Evolutionary conservation across 2,797 vertebrate genomes (phyloP).

Genomic region (Rhinella marina): DNA sequence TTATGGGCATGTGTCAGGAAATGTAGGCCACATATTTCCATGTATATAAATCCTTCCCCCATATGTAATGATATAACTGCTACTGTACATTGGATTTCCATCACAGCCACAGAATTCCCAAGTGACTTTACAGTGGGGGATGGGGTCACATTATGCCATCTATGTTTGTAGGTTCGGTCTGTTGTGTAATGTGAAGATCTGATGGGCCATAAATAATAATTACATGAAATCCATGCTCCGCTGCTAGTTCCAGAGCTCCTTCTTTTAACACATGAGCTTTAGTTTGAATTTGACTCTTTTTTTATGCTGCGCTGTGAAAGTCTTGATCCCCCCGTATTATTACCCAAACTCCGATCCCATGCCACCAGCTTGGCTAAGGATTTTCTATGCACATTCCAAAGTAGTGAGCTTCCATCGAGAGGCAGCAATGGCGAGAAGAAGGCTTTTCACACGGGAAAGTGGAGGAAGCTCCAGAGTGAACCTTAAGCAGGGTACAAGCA

Average conservation of each 20-base stretch:
- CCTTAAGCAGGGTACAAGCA: constrained; percentile 35
- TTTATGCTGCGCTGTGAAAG: constrained; percentile 37
- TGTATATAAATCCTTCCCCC: not conserved
- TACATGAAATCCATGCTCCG: constrained; percentile 25
- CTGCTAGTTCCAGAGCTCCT: constrained; percentile 36
- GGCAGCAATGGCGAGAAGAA: constrained; percentile 38
- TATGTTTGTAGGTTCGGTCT: constrained; percentile 1
- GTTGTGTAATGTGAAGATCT: constrained; percentile 7
- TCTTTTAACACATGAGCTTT: constrained; percentile 59
- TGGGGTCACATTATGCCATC: not conserved
- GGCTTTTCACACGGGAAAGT: constrained; percentile 62
- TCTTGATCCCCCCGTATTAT: constrained; percentile 58
- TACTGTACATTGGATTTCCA: not conserved
- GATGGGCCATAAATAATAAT: constrained; percentile 35
- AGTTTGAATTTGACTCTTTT: constrained; percentile 49
- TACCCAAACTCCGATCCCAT: constrained; percentile 56
- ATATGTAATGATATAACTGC: not conserved
- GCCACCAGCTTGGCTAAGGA: constrained; percentile 61
- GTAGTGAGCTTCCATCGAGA: constrained; percentile 54
- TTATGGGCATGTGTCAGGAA: too few species aligned
- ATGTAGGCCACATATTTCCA: not conserved
- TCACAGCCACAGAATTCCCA: not conserved
- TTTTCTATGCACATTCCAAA: constrained; percentile 59
- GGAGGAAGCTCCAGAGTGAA: constrained; percentile 42
- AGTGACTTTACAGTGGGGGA: not conserved